Evolutionary conservation across 2,888 invertebrate species (phyloP).

Genomic region (Conistra vaccinii): DNA sequence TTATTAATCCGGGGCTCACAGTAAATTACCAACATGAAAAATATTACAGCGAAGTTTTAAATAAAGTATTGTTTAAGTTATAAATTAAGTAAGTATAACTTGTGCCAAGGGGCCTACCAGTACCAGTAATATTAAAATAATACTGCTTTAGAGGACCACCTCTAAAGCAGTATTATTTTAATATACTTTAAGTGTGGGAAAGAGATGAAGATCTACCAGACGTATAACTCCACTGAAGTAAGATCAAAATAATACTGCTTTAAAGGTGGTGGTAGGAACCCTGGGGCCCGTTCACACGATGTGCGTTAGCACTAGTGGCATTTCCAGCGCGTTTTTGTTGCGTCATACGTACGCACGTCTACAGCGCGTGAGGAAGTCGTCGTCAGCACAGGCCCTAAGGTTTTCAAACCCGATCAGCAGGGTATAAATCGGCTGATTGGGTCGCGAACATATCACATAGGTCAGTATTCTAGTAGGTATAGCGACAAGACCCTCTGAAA

Average conservation of each 20-base stretch:
- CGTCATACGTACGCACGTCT: too few relatives aligned
- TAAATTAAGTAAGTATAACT: too few relatives aligned
- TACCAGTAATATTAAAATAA: too few relatives aligned
- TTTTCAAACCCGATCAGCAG: background rate
- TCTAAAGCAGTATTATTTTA: too few relatives aligned
- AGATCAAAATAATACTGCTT: too few relatives aligned
- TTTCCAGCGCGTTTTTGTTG: background rate
- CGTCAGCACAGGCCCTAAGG: background rate
- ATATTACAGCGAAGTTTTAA: conserved; percentile 17
- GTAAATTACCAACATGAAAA: conserved; percentile 25
- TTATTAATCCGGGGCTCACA: conserved; percentile 33
- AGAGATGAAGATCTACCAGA: too few relatives aligned
- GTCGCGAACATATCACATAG: background rate
- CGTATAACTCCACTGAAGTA: too few relatives aligned
- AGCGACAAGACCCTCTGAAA: background rate
- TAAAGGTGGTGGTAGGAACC: too few relatives aligned
- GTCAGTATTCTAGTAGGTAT: background rate
- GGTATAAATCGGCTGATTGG: conserved; percentile 4
- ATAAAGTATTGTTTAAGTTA: too few relatives aligned
- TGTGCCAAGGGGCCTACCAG: too few relatives aligned
- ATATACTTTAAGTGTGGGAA: too few relatives aligned
- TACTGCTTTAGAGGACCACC: too few relatives aligned
- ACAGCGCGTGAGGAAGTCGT: background rate
- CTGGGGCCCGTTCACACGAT: background rate
- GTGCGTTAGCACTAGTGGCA: background rate